A percentile compares a stretch with the other conserved stretches of the same genome.
Evolutionary conservation across 2,888 invertebrate genomes (phyloP).

Genomic region (Sinodicranocentrus sp.): DNA sequence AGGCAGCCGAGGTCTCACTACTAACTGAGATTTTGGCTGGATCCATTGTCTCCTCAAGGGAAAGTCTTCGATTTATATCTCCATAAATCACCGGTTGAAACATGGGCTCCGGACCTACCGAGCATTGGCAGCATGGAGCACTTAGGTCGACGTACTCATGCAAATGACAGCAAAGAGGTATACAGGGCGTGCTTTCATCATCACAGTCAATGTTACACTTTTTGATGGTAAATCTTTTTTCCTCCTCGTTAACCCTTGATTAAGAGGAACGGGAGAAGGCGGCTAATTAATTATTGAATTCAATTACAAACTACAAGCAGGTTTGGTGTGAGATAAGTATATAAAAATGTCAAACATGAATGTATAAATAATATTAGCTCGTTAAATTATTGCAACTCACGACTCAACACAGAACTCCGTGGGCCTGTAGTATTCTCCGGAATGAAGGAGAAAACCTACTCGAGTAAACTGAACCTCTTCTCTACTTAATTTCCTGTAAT

Average conservation of each 20-base stretch:
- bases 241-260: slow-evolving; percentile 29
- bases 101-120: slow-evolving; percentile 26
- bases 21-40: not conserved
- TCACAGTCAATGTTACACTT: slow-evolving; percentile 63
- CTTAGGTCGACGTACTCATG: slow-evolving; percentile 57
- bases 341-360: not conserved
- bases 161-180: slow-evolving; percentile 68
- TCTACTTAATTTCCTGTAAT: slow-evolving; percentile 48
- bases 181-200: slow-evolving; percentile 58
- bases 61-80: slow-evolving; percentile 54
- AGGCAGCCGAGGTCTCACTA: too few relatives aligned
- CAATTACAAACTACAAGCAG: slow-evolving; percentile 6
- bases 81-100: slow-evolving; percentile 62
- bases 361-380: too few relatives aligned
- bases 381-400: slow-evolving; percentile 27
- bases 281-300: slow-evolving; percentile 22
- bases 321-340: not conserved
- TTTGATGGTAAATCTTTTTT: slow-evolving; percentile 26
- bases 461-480: slow-evolving; percentile 50
- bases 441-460: slow-evolving; percentile 34
- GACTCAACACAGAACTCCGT: slow-evolving; percentile 53
- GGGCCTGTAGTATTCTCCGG: slow-evolving; percentile 46
- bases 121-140: slow-evolving; percentile 42
- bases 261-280: not conserved
- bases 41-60: slow-evolving; percentile 44